Evolutionary conservation across 37 sponge, comb jelly and placozoan species (phyloP), one percentile per base, ranked within the genome.

Genomic region (Eunapius fragilis): DNA sequence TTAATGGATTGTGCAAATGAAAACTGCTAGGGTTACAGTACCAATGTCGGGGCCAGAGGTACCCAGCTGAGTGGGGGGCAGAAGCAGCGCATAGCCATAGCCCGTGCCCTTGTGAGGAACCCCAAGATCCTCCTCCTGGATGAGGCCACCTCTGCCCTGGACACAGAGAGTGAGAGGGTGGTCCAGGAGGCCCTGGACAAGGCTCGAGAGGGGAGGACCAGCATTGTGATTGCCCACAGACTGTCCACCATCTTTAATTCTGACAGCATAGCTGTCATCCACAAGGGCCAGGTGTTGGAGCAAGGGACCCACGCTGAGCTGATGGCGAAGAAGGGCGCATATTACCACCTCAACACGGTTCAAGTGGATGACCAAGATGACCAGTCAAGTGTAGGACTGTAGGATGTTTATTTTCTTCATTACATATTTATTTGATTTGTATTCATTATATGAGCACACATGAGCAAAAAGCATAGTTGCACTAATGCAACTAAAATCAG

Each of bases 151-250:
- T 95, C 96, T n/a, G 96, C 96, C 69, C 89, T 95, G 71, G 96
- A 95, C 89, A 90, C 96, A 47, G 94, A 95, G 91, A 95, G 94
- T 77, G 96, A 96, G 87, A 96, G 93, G 80, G 70, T 97, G 36
- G 98, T 97, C 38, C 98, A 95, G 74, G 94, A 94, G 37, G 98
- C 98, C n/a, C 88, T 97, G 76, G 98, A 97, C 80, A 88, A 76
- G 37, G 96, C 98, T 49, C 88, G 96, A 72, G 90, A 93, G 82
- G 98, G 98, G 11, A 70, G 98, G 24, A 97, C 98, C 28, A 87
- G 92, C 77, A 91, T 97, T n/a, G 95, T 97, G 24, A 95, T 97
- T n/a, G 95, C 98, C 31, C 98, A 97, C 76, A 84, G 98, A 0
- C 89, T 97, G 48, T 97, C 97, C 58, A 97, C 97, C 72, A 94